Evolutionary conservation across 2,888 invertebrate genomes (phyloP), one percentile per base, ranked within the genome.

Genomic region (Ischnus inquisitorius): DNA sequence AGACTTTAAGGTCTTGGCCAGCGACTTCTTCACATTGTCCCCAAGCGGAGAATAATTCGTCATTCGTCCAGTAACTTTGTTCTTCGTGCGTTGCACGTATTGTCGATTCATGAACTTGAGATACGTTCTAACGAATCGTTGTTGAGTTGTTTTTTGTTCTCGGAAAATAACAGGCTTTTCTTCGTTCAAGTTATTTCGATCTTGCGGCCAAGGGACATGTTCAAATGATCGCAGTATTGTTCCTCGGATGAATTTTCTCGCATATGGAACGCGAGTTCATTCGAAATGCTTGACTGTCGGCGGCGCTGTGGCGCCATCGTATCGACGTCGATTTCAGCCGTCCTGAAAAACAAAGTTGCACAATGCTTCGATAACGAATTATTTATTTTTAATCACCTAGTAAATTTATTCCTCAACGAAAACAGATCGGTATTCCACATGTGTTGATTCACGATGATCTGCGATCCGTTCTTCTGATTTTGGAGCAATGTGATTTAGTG

Each of bases 261-360:
- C 87, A 87, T 62, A 86, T 88, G 28, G 89, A 89, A 43, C 88
- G 88, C 39, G 88, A 83, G 62, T 87, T 88, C 76, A 86, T 84
- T 48, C 82, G 87, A 28, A 88, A 85, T 3, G 88, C 85, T 75
- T 87, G 90, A 76, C 87, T 91, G 46, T 91, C 91, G 3, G 86
- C 88, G 12, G 85, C 86, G 54, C 88, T 90, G 75, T 90, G 89
- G 46, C 89, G 88, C 92, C 92, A 92, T 22, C 89, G 89, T 77
- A 89, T 88, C 2, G 92, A 91, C 41, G 88, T 87, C 22, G 89
- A 88, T 83, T 87, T 91, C 54, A 86, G 74, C 43, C 90, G 89
- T 68, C 87, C 91, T 92, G 87, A 34, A 88, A 34, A 60, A 14
- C 57, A 60, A n/a, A 60, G n/a, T 25, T 12, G 8, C 19, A 12